Base-by-base conservation (phyloP, 2,888 invertebrate species). In the Brassicogethes aeneus region DNA sequence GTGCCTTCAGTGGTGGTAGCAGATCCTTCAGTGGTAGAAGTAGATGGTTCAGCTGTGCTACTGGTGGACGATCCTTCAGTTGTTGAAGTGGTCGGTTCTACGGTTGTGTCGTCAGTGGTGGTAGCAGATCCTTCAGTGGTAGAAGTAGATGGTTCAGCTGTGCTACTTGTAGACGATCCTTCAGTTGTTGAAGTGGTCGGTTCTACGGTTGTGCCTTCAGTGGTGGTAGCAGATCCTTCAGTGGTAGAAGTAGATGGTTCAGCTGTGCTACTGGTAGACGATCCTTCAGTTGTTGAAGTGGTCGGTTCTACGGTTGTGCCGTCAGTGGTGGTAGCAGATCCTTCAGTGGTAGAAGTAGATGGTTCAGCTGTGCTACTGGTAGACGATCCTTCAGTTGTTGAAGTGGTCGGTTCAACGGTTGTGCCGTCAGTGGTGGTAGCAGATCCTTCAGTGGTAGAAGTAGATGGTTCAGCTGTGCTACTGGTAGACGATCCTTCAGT, bases 171-270 rank as follows among this genome's bases (percentile, higher is more conserved):
- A 10, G 23, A 23, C 5, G 23, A 23, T 23, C 23, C 23, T 23
- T 23, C 23, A 23, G 23, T 23, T 5, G 23, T 23, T 23, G 39
- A 13, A 12, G 34, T 39, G 13, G 17, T 17, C 13, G 39, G 2
- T 15, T 2, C n/a, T n/a, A n/a, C 33, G 30, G 32, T 40, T 31
- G 37, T 43, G 36, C 35, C n/a, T n/a, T n/a, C n/a, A n/a, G n/a
- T 15, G 38, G 40, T 15, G n/a, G 42, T 7, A 10, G 23, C 5
- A 23, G 23, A 23, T 23, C 23, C 23, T 23, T 23, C 23, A 10
- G 23, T 5, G 10, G 23, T 23, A 7, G 23, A 7, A 7, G 23
- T 7, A 23, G 10, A 7, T 5, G 23, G 23, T 23, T 7, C 23
- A 23, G 23, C 23, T 23, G 23, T 23, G 23, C 23, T 23, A 23